Evolutionary conservation across 2,113 vertebrate species (phyloP), one percentile per base, ranked within the genome.

Genomic region (Lycaon pictus): DNA sequence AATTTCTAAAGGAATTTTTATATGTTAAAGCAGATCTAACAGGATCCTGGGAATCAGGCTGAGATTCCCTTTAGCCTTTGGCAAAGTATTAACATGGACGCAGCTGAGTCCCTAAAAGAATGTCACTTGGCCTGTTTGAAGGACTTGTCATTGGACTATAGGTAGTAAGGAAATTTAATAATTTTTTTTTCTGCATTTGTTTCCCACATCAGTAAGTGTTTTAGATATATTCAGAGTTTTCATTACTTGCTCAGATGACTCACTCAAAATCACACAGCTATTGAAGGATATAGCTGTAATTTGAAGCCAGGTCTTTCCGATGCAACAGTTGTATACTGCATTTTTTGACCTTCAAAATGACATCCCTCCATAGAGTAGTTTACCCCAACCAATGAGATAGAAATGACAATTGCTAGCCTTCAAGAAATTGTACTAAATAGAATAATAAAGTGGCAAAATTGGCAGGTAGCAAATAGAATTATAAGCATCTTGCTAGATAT

Each of bases 401-500:
- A 7, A n/a, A 69, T 89, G 72, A 62, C 9, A 32, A 93, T 90
- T 93, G 37, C 19, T 93, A 69, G 58, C 32, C 27, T 90, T 88
- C 12, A 77, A 51, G 12, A 63, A 67, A 9, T 35, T 93, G 71
- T 19, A 84, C 25, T 81, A 58, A 95, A 72, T 91, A 15, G 25
- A 93, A 71, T 79, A 60, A 90, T 84, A 32, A 90, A 88, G 29
- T 94, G 8, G 23, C 60, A 97, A 37, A 10, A 55, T 88, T 95
- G 85, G 79, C 48, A 91, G 60, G 58, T 86, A 82, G 71, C 86
- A 93, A 88, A 88, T 81, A 35, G 56, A 91, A 84, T 85, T 16
- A 71, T 48, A 84, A 77, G 58, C 62, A 93, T 93, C 85, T 95
- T 94, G 55, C 22, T 91, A 91, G 95, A 11, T 93, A 89, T 85